Base-by-base conservation (phyloP, 2,797 vertebrate species). In the Pristis pectinata region DNA sequence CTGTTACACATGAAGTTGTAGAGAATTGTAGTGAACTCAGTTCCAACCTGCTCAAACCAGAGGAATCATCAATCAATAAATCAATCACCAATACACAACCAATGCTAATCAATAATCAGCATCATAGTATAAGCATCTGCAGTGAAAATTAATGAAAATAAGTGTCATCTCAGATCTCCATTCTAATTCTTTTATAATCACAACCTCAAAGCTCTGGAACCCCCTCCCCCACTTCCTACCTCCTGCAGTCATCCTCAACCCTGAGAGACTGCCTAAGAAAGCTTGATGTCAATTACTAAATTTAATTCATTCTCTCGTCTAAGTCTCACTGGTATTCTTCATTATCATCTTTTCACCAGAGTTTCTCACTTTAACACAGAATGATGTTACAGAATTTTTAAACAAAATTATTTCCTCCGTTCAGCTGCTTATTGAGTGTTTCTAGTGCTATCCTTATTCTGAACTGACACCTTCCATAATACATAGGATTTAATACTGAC, bases 1-100 rank as follows among this genome's bases (percentile, higher is more conserved):
- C 99, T 99, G 97, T 99, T 99, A 96, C 99, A 99, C 99, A 99
- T 99, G 95, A 99, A 99, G 97, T 99, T 99, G 96, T 99, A 99
- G 3, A 99, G 97, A 96, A 99, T 99, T 94, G 99, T 99, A 96
- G 99, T 99, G 95, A 98, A 99, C 96, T 99, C 99, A 0, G 99
- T 99, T 56, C 99, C 99, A 95, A 99, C 99, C 99, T 99, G 96
- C 0, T 74, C 93, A 95, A 37, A 87, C 72, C 76, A 94, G 87
- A 95, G 41, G 56, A 34, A 95, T 94, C 0, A 0, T 72, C 67
- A 70, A 3, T 95, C 79, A 3, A 0, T 53, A 24, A 70, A 93
- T 70, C 19, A 93, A 93, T 24, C 70, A 72, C 70, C 44, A 49
- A 15, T 59, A 64, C 0, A 67, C 82, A 76, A 3, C 95, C 74